Evolutionary conservation across 2,797 vertebrate species (phyloP), one percentile per base, ranked within the genome.

Genomic region (Phrynocephalus forsythii): DNA sequence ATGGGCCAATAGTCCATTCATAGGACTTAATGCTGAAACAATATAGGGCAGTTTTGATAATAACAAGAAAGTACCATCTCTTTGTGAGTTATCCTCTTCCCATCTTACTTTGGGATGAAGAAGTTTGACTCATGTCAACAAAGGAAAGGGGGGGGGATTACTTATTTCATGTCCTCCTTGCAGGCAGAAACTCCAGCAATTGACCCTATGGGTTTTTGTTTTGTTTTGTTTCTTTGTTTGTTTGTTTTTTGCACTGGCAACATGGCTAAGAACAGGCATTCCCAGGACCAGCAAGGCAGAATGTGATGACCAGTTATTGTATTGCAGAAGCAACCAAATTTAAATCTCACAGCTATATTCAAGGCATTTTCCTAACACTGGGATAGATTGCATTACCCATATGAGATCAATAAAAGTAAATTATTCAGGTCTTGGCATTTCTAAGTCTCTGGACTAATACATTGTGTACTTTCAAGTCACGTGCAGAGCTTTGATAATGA

Each of bases 391-490:
- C 63, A 26, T 73, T 68, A 67, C 20, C 68, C 63, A 56, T 56
- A 87, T 52, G 56, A 80, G 69, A 87, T 73, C 68, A 30, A 80
- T 83, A 60, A 44, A 44, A 73, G 83, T 80, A 73, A 90, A 84
- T 84, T 80, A 86, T 80, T 80, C 85, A 77, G 82, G 52, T n/a
- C 13, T 56, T 73, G 33, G 79, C 5, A 24, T 81, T 82, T 82
- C 63, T 50, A 63, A 78, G 30, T 13, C 60, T 67, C 72, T 75
- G 48, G 56, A 80, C 20, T 68, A 78, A 76, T 69, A 82, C 68
- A 50, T 24, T 33, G 11, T 30, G 3, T 18, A 56, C 63, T 73
- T 87, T 48, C 30, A 79, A 67, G 30, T 52, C 75, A 83, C 72
- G 79, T 56, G n/a, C 28, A 50, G 5, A 33, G 38, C 30, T 85